These are phyloP conservation scores for Tridacna gigas DNA, from an alignment of 2,888 invertebrate genomes.

Conservation along the genomic window DNA sequence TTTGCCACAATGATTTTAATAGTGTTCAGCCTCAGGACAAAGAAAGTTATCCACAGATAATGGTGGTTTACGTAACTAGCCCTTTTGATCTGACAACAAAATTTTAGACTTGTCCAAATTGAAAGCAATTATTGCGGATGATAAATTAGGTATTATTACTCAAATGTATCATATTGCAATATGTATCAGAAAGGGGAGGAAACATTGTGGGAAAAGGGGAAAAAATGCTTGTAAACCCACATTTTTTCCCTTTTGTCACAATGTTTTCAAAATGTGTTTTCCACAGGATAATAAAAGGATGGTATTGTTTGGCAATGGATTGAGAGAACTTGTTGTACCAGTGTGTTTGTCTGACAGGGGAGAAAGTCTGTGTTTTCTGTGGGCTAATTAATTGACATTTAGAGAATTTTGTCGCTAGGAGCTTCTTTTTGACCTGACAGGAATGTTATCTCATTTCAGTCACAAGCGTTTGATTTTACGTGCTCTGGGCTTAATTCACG, in stretches of 20 bases:
- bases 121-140: background rate
- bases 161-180: background rate
- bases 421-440: slow-evolving; percentile 33
- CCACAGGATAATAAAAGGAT: too few species aligned
- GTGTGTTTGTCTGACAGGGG: background rate
- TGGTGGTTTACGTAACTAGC: too few species aligned
- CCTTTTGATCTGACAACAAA: too few species aligned
- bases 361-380: slow-evolving; percentile 47
- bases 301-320: too few species aligned
- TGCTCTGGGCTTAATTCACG: slow-evolving; percentile 49
- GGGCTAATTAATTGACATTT: slow-evolving; percentile 51
- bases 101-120: too few species aligned
- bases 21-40: background rate
- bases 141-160: background rate
- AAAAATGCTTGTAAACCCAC: too few species aligned
- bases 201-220: background rate
- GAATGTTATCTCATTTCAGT: slow-evolving; percentile 57
- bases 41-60: background rate
- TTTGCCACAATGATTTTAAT: background rate
- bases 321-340: too few species aligned
- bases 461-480: slow-evolving; percentile 43
- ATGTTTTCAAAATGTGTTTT: too few species aligned
- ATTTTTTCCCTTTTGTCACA: too few species aligned
- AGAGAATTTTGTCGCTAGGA: slow-evolving; percentile 48
- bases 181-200: background rate